Base-by-base conservation (phyloP, 2,888 invertebrate genomes). In the Leptopterna dolabrata region DNA sequence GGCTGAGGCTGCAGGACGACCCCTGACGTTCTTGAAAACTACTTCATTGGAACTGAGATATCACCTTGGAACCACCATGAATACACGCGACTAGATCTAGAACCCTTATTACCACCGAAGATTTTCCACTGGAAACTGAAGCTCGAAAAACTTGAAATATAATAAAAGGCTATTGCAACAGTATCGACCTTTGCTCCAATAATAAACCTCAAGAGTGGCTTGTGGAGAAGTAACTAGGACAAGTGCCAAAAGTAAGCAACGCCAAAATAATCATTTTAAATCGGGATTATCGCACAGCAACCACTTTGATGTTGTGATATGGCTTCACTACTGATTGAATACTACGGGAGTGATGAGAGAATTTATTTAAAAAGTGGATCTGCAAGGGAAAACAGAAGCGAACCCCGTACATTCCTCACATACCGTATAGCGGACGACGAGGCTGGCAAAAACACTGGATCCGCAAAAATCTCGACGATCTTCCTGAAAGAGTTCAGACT, bases 191-290 rank as follows among this genome's bases (percentile, higher is more conserved):
- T 81, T 51, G 30, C 81, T 81, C 51, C 51, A 51, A 30, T 51
- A 78, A 81, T 81, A 81, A 81, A 81, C 51, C 81, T 29, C 51
- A 41, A 24, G 78, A 47, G 43, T 45, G 81, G 30, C 51, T 30
- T 47, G 27, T 30, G 30, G 51, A 81, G 55, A 41, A 78, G 51
- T 51, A 81, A 81, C 81, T 81, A 81, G 81, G 81, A 47, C 81
- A 81, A 55, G 51, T 81, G 81, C 81, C 81, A 81, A 81, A 30
- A 81, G 51, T 30, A 55, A 29, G 27, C 81, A 27, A 78, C 43
- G 55, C 81, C 81, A 55, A 81, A 81, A 55, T 30, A 51, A 30
- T 36, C 36, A 36, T 55, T 47, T 47, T 14, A 45, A 2, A 78
- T 29, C 30, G 29, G 55, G 30, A 30, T 9, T 47, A 73, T 63